These are phyloP conservation scores for Drosophila mojavensis DNA, from an alignment of 1,140 invertebrate genomes.

Conservation along the genomic window DNA sequence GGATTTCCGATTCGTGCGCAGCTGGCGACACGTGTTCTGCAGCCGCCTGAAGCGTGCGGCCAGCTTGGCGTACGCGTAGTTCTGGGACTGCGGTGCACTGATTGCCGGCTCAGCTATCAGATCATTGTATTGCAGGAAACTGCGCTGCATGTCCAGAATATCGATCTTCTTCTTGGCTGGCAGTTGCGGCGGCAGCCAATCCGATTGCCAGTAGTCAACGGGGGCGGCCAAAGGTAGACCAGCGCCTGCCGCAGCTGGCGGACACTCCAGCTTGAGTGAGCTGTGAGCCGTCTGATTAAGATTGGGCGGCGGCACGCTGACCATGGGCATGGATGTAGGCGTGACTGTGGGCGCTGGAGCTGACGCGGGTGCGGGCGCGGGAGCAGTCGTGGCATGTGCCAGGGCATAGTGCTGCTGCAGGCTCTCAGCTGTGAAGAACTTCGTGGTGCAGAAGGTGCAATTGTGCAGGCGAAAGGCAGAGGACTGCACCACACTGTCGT, in stretches of 20 bases:
- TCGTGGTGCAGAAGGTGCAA: constrained; percentile 64
- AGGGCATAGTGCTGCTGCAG: constrained; percentile 67
- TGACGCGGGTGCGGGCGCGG: background rate
- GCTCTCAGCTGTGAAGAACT: constrained; percentile 74
- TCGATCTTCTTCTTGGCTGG: constrained; percentile 64
- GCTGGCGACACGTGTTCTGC: constrained; percentile 44
- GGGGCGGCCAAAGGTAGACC: constrained; percentile 17
- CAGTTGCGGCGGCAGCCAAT: constrained; percentile 48
- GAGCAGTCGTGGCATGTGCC: constrained; percentile 37
- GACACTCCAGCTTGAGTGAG: constrained; percentile 52
- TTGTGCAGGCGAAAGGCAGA: constrained; percentile 72
- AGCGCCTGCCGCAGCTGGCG: background rate
- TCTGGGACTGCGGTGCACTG: constrained; percentile 9
- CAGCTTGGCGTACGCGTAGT: constrained; percentile 52
- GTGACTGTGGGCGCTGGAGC: background rate
- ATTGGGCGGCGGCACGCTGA: constrained; percentile 58
- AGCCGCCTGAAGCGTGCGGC: constrained; percentile 55
- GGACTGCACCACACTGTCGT: constrained; percentile 80
- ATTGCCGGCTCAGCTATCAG: constrained; percentile 29
- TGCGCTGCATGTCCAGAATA: constrained; percentile 74
- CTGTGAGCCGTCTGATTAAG: constrained; percentile 36
- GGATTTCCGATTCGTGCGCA: background rate
- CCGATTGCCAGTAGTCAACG: constrained; percentile 56
- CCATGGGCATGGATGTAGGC: constrained; percentile 50
- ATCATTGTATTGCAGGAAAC: constrained; percentile 68